Conservation (phyloP, 2,797 vertebrate species). For the Oryzias sinensis region DNA sequence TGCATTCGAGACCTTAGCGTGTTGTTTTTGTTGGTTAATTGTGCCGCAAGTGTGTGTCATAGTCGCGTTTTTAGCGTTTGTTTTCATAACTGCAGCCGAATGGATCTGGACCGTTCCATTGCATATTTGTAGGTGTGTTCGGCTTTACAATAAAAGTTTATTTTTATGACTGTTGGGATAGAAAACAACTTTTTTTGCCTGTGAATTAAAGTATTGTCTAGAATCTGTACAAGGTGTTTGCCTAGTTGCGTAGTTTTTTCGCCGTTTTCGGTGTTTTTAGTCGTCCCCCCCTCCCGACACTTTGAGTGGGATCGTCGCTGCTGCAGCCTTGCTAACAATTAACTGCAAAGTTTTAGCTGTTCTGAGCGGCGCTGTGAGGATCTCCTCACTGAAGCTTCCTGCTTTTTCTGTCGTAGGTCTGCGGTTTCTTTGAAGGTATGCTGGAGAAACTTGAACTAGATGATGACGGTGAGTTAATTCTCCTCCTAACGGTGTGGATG, state of each 20-base stretch:
- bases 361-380: not conserved
- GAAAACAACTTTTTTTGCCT: conserved; percentile 1
- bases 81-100: conserved; percentile 64
- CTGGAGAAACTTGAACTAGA: conserved; percentile 84
- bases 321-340: conserved; percentile 37
- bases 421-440: conserved; percentile 78
- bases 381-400: conserved; percentile 34
- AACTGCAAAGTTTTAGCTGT: conserved; percentile 57
- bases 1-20: not conserved
- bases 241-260: not conserved
- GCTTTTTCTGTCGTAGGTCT: conserved; percentile 57
- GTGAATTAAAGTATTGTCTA: not conserved
- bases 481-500: not conserved
- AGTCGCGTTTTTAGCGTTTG: conserved; percentile 11
- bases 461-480: conserved; percentile 71
- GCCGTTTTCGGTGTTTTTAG: conserved; percentile 1
- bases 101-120: conserved; percentile 71
- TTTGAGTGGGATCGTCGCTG: conserved; percentile 24
- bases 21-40: conserved; percentile 7
- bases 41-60: not conserved
- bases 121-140: conserved; percentile 37
- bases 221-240: conserved; percentile 8
- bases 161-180: conserved; percentile 30
- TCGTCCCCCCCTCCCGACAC: conserved; percentile 7
- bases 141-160: conserved; percentile 43